Evolutionary conservation across 2,888 invertebrate genomes (phyloP), one percentile per base, ranked within the genome.

Genomic region (Venusia cambrica): DNA sequence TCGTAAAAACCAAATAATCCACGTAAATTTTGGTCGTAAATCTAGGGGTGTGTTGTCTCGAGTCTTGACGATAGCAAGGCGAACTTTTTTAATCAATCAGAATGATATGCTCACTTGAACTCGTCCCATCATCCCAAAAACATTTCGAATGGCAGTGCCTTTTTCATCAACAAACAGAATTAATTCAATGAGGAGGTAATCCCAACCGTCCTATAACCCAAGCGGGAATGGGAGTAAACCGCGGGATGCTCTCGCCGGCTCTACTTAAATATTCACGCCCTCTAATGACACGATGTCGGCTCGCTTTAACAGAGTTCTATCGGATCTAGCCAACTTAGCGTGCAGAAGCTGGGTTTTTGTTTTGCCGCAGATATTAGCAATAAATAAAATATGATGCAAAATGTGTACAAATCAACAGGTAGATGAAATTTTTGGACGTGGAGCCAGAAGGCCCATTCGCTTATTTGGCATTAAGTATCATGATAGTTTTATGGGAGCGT

Each of bases 211-310:
- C 68, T 65, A 70, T 68, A 71, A 65, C 63, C 63, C 63, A 59
- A 63, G 62, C 67, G 69, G 68, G 66, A 64, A 60, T 54, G 64
- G 57, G 65, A 67, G 64, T 53, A 62, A 62, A 62, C 68, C 66
- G 70, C 64, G 70, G 63, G 54, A 60, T 63, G 68, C 62, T 63
- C 69, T 68, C 72, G 71, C 70, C 74, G 60, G 65, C 62, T 72
- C 71, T 65, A 65, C 69, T 83, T 73, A 81, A 81, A 80, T 80
- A 83, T 83, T 83, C 77, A 81, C 71, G 71, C 73, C 76, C 75
- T 73, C 74, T 81, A 81, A 81, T 81, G 80, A 80, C 78, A 76
- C 73, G 72, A 62, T 62, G 68, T 60, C 62, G 69, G 63, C 57
- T 66, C 64, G 62, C 65, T 72, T 58, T 62, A 66, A 75, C 73